phyloP scores from a whole-genome alignment of 2,797 vertebrate species.

The Phoeniculus purpureus region DNA sequence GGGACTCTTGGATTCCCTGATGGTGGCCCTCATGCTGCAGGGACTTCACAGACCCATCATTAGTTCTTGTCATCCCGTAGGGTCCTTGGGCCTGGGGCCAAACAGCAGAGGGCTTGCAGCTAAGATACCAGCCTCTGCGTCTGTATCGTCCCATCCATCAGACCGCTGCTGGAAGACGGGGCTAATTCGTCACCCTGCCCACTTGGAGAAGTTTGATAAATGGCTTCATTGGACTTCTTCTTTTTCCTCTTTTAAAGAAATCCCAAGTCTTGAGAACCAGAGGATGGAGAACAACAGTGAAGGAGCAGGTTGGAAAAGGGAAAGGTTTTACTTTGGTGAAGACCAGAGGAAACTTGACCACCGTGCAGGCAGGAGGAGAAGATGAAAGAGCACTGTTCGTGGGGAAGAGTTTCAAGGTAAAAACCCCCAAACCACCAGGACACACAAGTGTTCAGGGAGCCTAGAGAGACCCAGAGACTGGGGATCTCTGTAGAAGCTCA shows the following conservation, averaged over 20 bases:
- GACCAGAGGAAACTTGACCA: not conserved
- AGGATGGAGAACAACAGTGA: constrained; percentile 55
- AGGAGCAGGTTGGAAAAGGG: constrained; percentile 60
- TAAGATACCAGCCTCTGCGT: constrained; percentile 74
- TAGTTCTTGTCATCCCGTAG: constrained; percentile 62
- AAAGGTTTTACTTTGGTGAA: constrained; percentile 63
- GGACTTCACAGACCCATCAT: constrained; percentile 41
- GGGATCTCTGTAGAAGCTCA: not conserved
- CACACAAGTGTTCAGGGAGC: not conserved
- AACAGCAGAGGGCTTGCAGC: constrained; percentile 62
- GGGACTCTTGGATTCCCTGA: constrained; percentile 52
- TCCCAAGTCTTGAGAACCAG: constrained; percentile 42
- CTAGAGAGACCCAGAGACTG: not conserved
- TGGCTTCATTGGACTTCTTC: constrained; percentile 70
- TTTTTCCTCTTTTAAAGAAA: constrained; percentile 8
- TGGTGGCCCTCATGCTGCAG: constrained; percentile 41
- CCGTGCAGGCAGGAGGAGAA: not conserved
- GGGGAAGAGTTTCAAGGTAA: not conserved
- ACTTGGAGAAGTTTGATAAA: constrained; percentile 72
- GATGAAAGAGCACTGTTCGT: not conserved
- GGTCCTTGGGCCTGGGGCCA: constrained; percentile 55
- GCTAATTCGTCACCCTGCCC: constrained; percentile 70
- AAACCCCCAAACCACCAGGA: not conserved
- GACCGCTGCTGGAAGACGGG: constrained; percentile 30
- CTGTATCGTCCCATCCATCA: constrained; percentile 74